Evolutionary conservation across 2,888 invertebrate species (phyloP).

Genomic region (Dryocosmus kuriphilus): DNA sequence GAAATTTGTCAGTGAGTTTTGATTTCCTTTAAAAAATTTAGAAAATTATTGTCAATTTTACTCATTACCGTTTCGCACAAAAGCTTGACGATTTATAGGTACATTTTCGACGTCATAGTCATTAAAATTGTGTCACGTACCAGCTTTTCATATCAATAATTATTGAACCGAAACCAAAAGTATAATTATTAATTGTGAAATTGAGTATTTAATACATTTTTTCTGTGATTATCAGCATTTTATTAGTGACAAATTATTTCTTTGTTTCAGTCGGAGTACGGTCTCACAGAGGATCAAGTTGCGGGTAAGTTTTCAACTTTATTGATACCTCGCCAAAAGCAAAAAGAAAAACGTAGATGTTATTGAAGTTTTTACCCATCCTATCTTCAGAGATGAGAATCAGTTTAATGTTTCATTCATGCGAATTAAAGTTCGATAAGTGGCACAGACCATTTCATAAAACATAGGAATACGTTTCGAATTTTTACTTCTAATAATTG

Average conservation of each 20-base stretch:
- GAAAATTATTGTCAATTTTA: background rate
- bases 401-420: constrained; percentile 21
- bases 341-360: constrained; percentile 11
- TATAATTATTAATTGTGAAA: background rate
- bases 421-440: constrained; percentile 27
- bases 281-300: constrained; percentile 92
- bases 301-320: constrained; percentile 81
- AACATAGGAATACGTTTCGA: background rate
- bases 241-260: constrained; percentile 27
- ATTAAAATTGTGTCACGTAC: no score
- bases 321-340: constrained; percentile 28
- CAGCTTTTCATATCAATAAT: no score
- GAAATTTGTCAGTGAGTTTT: constrained; percentile 70
- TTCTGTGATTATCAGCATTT: background rate
- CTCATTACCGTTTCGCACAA: background rate
- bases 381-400: constrained; percentile 6
- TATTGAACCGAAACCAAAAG: no score
- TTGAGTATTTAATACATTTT: background rate
- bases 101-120: no score
- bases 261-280: constrained; percentile 88
- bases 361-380: constrained; percentile 15
- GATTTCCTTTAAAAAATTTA: constrained; percentile 51
- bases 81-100: background rate
- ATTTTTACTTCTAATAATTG: background rate
- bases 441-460: constrained; percentile 5